A percentile compares a stretch with the other conserved stretches of the same genome.
phyloP scores from a whole-genome alignment of 1,140 invertebrate species.

The Pseudomyrmex flavicornis region DNA sequence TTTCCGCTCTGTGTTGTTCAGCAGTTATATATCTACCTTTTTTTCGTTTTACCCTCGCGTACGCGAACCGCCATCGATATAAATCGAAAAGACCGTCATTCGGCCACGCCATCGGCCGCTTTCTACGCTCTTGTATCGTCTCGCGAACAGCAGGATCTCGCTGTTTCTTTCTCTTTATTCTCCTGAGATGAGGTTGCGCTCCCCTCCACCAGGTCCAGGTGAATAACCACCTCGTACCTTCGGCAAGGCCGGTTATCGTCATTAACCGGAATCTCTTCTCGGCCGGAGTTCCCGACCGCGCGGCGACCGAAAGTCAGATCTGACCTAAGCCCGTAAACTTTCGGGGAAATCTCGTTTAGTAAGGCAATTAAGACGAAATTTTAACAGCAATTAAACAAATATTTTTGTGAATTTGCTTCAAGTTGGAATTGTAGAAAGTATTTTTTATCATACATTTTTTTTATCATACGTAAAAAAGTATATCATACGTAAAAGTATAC shows the following conservation, averaged over 20 bases:
- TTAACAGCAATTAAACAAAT: constrained; percentile 17
- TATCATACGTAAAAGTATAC: neutral
- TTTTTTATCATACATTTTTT: too few relatives aligned
- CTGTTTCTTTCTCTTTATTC: constrained; percentile 15
- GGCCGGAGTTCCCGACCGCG: constrained; percentile 25
- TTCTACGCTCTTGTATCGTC: constrained; percentile 43
- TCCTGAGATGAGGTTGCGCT: neutral
- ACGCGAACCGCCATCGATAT: neutral
- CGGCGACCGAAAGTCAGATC: neutral
- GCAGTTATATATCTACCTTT: neutral
- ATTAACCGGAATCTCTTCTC: constrained; percentile 51
- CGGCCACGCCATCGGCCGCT: neutral
- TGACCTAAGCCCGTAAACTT: constrained; percentile 26
- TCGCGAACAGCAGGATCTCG: neutral
- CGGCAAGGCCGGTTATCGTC: constrained; percentile 60
- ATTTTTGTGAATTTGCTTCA: neutral
- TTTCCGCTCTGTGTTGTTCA: constrained; percentile 10
- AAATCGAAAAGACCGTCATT: too few relatives aligned
- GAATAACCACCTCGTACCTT: constrained; percentile 56
- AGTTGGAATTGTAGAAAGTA: neutral
- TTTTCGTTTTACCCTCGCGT: neutral
- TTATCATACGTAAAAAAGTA: neutral
- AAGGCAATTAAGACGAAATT: constrained; percentile 16
- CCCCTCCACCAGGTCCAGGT: constrained; percentile 21
- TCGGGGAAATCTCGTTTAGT: constrained; percentile 23